Percentiles rank a stretch among this genome's conserved stretches.
Evolutionary conservation across 2,113 vertebrate species (phyloP).

Genomic region (Pituophis catenifer): DNA sequence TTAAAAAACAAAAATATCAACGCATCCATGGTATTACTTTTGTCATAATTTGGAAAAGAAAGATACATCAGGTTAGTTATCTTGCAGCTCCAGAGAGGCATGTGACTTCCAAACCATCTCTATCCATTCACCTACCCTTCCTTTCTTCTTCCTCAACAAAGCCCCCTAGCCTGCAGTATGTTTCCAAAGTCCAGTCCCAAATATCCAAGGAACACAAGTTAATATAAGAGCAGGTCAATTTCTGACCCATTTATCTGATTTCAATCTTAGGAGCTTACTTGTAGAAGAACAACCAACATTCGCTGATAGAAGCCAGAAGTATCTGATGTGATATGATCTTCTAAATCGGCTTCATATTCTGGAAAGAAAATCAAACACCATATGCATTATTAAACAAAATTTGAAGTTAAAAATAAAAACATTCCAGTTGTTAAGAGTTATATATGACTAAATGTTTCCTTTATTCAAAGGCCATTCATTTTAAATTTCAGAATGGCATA

Average conservation of each 20-base stretch:
- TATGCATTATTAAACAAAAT: background rate
- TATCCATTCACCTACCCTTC: background rate
- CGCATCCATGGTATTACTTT: background rate
- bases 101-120: background rate
- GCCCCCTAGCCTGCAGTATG: background rate
- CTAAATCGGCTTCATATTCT: slow-evolving; percentile 86
- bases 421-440: background rate
- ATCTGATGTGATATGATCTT: slow-evolving; percentile 87
- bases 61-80: background rate
- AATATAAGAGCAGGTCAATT: background rate
- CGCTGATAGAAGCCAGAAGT: slow-evolving; percentile 89
- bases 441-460: background rate
- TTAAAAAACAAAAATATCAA: background rate
- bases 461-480: background rate
- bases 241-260: background rate
- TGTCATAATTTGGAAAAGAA: background rate
- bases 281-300: slow-evolving; percentile 88
- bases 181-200: background rate
- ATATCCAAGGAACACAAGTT: background rate
- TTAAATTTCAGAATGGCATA: background rate
- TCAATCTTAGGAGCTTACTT: slow-evolving; percentile 72
- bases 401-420: background rate
- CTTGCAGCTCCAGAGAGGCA: background rate
- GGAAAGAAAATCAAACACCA: slow-evolving; percentile 48
- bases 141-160: background rate